Base-by-base conservation (phyloP, 1,140 invertebrate genomes). In the Pseudomyrmex concolor region DNA sequence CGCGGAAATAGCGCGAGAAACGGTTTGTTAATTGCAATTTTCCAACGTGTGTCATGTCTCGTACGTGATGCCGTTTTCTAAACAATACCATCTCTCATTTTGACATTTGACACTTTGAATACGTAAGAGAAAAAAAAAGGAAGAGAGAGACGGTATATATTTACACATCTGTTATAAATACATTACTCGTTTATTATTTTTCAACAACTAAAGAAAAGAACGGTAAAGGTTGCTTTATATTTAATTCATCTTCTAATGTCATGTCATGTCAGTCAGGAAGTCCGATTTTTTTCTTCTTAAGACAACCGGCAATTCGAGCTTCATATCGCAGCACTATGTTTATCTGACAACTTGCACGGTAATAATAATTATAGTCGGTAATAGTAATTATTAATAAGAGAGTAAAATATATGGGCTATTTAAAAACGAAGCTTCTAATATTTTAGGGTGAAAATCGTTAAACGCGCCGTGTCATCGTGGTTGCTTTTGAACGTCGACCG, bases 11-110 rank as follows among this genome's bases (percentile, higher is more conserved):
- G 45, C 22, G 48, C 43, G 48, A 63, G 48, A 76, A 54, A n/a
- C n/a, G 17, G 13, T 77, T 34, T 34, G 34, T 34, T 77, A 77
- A 50, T 70, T 54, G 15, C 2, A 62, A 81, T 72, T 48, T 54
- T 54, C 9, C 12, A 19, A 4, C 12, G 19, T 1, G 15, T 66
- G 25, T 77, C n/a, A 43, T 17, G 64, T 64, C 25, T 34, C 34
- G 5, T 34, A 1, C n/a, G 10, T 10, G 5, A 60, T 13, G 34
- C 25, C 25, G 25, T 34, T 34, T 34, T 34, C 34, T 34, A 34
- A 34, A 34, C 5, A 34, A 34, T 34, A 34, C 4, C 5, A 34
- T 34, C 34, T 34, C 34, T 7, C 5, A 19, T 67, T 45, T 9
- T n/a, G 22, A n/a, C 2, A 73, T 48, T 48, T n/a, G 55, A 73